Base-by-base conservation (phyloP, 2,113 vertebrate species). In the Ornithorhynchus anatinus region DNA sequence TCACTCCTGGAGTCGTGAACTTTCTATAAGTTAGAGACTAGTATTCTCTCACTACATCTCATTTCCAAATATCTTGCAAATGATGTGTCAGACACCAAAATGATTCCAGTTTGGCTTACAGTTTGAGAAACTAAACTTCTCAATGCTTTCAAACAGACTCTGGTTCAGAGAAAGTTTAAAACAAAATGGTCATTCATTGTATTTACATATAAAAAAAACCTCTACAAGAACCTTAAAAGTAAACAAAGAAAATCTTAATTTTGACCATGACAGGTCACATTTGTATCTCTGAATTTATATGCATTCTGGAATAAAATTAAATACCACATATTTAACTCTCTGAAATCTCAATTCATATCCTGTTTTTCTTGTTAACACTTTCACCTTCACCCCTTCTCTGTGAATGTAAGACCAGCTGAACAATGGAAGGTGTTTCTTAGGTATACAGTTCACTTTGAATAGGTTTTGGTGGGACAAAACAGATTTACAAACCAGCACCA, bases 41-140 rank as follows among this genome's bases (percentile, higher is more conserved):
- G 51, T 48, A 52, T 85, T 50, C 79, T 84, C 0, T n/a, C 68
- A 52, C 79, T 84, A 60, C 79, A 87, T 89, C 77, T 89, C 80
- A 87, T 91, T 88, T 88, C 72, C 16, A 39, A 82, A 90, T 62
- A 82, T 79, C 80, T 84, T 65, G 72, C 84, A 83, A 88, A 72
- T 3, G 72, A 87, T 80, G 85, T 88, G 81, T 86, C 86, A 92
- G 80, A 81, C 88, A 75, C 71, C 58, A 83, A 60, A 79, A 69
- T 81, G 60, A 70, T 77, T 82, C 86, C 83, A 88, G 39, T 90
- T 86, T 84, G 85, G 84, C 78, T 87, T 82, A 64, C 72, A 61
- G 61, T 77, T 84, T 48, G 23, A 60, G 70, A 60, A 80, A 64
- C 32, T 29, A 51, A 77, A 68, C 66, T 86, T 68, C 73, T 67